phyloP scores from a whole-genome alignment of 2,888 invertebrate genomes.

The Entomobrya proxima region DNA sequence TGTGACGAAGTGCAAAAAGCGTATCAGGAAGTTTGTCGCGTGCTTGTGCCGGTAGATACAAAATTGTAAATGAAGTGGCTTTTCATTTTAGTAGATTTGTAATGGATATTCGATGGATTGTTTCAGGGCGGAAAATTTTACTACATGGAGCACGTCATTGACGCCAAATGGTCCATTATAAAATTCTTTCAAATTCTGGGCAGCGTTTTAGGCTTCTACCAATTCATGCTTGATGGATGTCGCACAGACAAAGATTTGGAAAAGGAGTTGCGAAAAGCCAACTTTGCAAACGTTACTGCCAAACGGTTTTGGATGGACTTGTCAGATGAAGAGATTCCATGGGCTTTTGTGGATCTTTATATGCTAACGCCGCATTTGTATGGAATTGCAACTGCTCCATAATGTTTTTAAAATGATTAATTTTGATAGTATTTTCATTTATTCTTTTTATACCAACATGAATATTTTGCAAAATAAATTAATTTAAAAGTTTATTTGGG shows the following conservation, averaged over 20 bases:
- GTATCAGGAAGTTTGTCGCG: slow-evolving; percentile 75
- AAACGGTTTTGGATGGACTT: slow-evolving; percentile 33
- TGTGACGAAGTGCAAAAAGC: slow-evolving; percentile 72
- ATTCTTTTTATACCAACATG: too few relatives aligned
- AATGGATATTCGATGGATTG: neutral
- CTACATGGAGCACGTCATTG: slow-evolving; percentile 76
- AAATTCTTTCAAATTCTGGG: slow-evolving; percentile 69
- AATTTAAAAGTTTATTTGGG: too few relatives aligned
- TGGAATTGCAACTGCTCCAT: slow-evolving; percentile 33
- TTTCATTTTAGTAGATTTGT: neutral
- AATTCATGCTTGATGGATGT: slow-evolving; percentile 71
- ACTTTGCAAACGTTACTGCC: slow-evolving; percentile 22
- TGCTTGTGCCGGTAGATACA: slow-evolving; percentile 76
- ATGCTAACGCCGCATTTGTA: slow-evolving; percentile 36
- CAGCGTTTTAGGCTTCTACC: slow-evolving; percentile 71
- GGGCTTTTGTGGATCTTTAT: neutral
- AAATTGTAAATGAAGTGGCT: too few relatives aligned
- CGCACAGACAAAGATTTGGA: slow-evolving; percentile 74
- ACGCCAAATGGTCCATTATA: slow-evolving; percentile 65
- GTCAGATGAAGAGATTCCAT: slow-evolving; percentile 26
- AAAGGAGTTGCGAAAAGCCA: slow-evolving; percentile 58
- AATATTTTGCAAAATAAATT: too few relatives aligned
- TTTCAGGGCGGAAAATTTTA: slow-evolving; percentile 76
- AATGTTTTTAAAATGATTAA: too few relatives aligned
- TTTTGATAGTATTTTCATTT: too few relatives aligned